Evolutionary conservation across 2,113 vertebrate genomes (phyloP), one percentile per base, ranked within the genome.

Genomic region (Engraulis encrasicolus): DNA sequence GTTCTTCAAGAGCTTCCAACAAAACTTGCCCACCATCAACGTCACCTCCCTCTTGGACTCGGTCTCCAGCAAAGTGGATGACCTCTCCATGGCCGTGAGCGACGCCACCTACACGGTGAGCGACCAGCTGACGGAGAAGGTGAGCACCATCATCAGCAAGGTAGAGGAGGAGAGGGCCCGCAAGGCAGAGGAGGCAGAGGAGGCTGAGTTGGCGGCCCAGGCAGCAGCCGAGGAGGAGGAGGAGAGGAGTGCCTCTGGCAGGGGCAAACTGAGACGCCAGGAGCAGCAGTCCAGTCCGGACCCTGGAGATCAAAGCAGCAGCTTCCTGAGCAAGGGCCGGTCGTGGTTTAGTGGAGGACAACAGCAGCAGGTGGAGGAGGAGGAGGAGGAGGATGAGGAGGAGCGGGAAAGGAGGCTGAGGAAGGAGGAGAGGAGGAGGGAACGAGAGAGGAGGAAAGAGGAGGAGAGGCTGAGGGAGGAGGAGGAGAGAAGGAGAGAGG

Each of bases 1-100:
- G 0, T 99, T 99, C 95, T 97, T 99, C 91, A 97, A 94, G 91
- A 97, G 87, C 90, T 95, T 99, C 85, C 96, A 97, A 71, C 95
- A 96, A 89, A 98, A 91, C 90, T 94, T 99, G 66, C 97, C 97
- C 2, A 97, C 97, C 0, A 90, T 99, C 92, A 97, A 97, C 83
- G 90, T 99, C 92, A 97, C 97, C 83, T 97, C 97, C 78, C 90
- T 99, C 86, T 90, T 98, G 58, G 95, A 97, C 90, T 93, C 96
- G 0, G 94, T 99, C 86, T 97, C 95, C 86, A 97, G 89, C 85
- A 97, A 95, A 0, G 95, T 99, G 87, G 98, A 97, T 31, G 97
- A 97, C 85, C 88, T 98, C 84, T 96, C 96, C 80, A 91, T 84
- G 19, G 96, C 88, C 0, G 96, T 99, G 82, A 98, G 95, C 0